Conservation (phyloP, 2,113 vertebrate genomes). For the Condylura cristata region DNA sequence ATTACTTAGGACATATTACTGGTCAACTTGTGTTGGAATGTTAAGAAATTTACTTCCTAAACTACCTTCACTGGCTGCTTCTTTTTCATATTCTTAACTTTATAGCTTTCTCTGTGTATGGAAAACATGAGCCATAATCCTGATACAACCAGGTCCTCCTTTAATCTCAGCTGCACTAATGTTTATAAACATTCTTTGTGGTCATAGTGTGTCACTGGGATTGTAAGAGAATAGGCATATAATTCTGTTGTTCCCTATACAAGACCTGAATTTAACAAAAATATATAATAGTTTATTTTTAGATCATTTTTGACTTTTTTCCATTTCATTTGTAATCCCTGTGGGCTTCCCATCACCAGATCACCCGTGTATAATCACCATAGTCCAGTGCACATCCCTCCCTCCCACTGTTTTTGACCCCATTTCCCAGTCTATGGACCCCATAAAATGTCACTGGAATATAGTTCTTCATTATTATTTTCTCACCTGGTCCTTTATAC, state of each 20-base stretch:
- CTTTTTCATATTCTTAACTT: background rate
- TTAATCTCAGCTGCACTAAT: constrained; percentile 45
- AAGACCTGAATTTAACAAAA: no score
- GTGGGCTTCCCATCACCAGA: no score
- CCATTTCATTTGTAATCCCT: no score
- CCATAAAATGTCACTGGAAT: no score
- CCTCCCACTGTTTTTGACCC: no score
- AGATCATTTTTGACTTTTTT: no score
- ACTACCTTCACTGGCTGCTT: background rate
- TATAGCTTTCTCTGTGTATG: background rate
- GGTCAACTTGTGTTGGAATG: background rate
- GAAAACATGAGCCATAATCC: background rate
- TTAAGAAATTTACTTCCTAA: background rate
- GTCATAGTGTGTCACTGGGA: constrained; percentile 6
- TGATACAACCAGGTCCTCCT: background rate
- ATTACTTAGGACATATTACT: background rate
- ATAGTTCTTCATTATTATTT: no score
- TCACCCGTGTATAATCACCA: no score
- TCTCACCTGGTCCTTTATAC: no score
- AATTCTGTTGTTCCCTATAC: background rate
- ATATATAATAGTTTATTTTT: no score
- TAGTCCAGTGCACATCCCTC: no score
- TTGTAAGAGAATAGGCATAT: background rate
- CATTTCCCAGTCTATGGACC: no score
- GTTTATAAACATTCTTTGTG: background rate